Percentiles rank a stretch among this genome's conserved stretches.
phyloP scores from a whole-genome alignment of 1,140 invertebrate species.

The Protaetia brevitarsis region DNA sequence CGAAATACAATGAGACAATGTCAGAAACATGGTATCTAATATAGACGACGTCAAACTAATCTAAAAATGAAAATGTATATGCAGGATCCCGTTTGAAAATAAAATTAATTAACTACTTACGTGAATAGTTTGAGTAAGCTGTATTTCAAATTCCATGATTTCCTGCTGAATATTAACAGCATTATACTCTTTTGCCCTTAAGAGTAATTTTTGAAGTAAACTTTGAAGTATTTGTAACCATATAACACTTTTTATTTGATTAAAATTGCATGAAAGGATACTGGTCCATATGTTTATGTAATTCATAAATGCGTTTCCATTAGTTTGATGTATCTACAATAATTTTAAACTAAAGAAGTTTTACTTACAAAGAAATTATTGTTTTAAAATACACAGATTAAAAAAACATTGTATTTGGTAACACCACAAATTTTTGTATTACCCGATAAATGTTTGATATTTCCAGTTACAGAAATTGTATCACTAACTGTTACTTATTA shows the following conservation, averaged over 20 bases:
- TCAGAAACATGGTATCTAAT: conserved; percentile 36
- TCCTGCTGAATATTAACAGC: conserved; percentile 28
- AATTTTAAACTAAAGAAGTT: too few relatives aligned
- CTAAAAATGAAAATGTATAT: too few relatives aligned
- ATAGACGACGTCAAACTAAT: conserved; percentile 35
- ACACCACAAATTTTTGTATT: too few relatives aligned
- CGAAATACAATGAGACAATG: background rate
- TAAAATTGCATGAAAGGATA: conserved; percentile 27
- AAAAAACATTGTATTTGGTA: too few relatives aligned
- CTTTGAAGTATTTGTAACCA: conserved; percentile 34
- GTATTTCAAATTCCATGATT: conserved; percentile 33
- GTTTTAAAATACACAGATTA: too few relatives aligned
- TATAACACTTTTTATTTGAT: conserved; percentile 36
- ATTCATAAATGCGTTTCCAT: background rate
- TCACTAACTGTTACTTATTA: too few relatives aligned
- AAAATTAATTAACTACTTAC: conserved; percentile 27
- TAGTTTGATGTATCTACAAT: too few relatives aligned
- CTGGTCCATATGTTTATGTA: background rate
- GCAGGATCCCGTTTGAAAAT: too few relatives aligned
- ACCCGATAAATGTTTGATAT: too few relatives aligned
- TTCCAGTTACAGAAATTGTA: too few relatives aligned
- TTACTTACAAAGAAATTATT: too few relatives aligned
- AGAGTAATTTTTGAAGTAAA: conserved; percentile 30
- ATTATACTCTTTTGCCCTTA: conserved; percentile 14
- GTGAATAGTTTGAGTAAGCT: conserved; percentile 34